Evolutionary conservation across 1,140 invertebrate species (phyloP).

Genomic region (Drosophila suzukii): DNA sequence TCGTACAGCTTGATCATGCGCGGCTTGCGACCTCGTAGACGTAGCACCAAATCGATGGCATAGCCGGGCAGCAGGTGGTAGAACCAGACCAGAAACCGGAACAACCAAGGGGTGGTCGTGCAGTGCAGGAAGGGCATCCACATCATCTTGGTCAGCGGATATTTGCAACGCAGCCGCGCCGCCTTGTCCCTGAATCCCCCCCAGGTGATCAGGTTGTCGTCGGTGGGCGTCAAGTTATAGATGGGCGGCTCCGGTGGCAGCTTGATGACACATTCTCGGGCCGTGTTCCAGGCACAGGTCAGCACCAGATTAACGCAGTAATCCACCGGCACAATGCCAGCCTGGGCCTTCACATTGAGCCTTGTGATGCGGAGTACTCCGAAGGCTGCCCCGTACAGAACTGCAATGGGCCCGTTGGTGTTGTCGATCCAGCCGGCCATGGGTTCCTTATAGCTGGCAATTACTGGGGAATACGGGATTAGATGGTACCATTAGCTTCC

Average conservation of each 20-base stretch:
- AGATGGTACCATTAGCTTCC: too few relatives aligned
- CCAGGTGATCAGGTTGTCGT: slow-evolving; percentile 88
- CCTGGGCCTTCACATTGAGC: slow-evolving; percentile 86
- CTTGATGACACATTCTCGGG: neutral
- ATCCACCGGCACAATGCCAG: slow-evolving; percentile 94
- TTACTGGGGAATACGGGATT: slow-evolving; percentile 86
- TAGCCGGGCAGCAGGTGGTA: slow-evolving; percentile 87
- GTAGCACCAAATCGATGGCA: slow-evolving; percentile 85
- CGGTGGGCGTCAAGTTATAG: slow-evolving; percentile 89
- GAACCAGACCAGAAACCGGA: slow-evolving; percentile 84
- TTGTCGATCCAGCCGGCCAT: slow-evolving; percentile 94
- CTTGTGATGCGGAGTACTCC: slow-evolving; percentile 88
- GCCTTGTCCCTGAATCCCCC: slow-evolving; percentile 85
- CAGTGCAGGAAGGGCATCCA: slow-evolving; percentile 85
- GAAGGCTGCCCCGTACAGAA: slow-evolving; percentile 88
- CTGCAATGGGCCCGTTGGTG: slow-evolving; percentile 94
- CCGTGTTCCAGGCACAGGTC: slow-evolving; percentile 86
- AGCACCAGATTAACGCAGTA: slow-evolving; percentile 91
- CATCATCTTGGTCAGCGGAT: slow-evolving; percentile 82
- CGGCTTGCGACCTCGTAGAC: slow-evolving; percentile 77
- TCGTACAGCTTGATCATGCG: slow-evolving; percentile 88
- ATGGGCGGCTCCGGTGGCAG: slow-evolving; percentile 81
- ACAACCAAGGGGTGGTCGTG: slow-evolving; percentile 80
- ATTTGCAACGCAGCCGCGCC: slow-evolving; percentile 57
- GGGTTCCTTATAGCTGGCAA: slow-evolving; percentile 92